A percentile compares a stretch with the other conserved stretches of the same genome.
Evolutionary conservation across 2,888 invertebrate species (phyloP).

Genomic region (Melolontha melolontha): DNA sequence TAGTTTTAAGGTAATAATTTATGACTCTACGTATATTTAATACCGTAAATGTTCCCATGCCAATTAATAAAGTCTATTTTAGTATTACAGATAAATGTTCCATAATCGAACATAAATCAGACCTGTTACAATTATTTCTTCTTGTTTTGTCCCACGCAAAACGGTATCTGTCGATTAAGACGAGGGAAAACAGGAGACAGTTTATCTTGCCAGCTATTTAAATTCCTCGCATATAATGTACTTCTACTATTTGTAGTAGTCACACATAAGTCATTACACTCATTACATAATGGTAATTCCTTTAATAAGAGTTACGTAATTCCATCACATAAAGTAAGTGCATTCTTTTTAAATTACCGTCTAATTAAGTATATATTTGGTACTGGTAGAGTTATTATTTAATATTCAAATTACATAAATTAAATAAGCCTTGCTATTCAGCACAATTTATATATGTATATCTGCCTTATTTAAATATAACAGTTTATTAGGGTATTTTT

Average conservation of each 20-base stretch:
- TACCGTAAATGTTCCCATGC: conserved; percentile 20
- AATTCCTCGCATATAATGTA: conserved; percentile 12
- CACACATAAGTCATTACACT: conserved; percentile 3
- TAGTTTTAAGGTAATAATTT: conserved; percentile 4
- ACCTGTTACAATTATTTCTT: conserved; percentile 19
- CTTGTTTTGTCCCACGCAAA: conserved; percentile 27
- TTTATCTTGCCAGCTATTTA: conserved; percentile 8
- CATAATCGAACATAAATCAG: conserved; percentile 22
- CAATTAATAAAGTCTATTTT: conserved; percentile 27
- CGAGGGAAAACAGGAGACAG: conserved; percentile 15
- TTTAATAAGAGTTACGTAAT: conserved; percentile 13
- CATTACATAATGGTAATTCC: conserved; percentile 14
- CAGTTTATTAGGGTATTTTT: too few species aligned
- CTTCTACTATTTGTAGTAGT: not conserved
- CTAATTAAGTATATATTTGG: too few species aligned
- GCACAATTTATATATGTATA: too few species aligned
- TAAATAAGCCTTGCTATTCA: too few species aligned
- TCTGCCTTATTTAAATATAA: too few species aligned
- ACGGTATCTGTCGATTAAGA: not conserved
- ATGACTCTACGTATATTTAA: not conserved
- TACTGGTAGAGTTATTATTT: too few species aligned
- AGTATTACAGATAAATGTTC: conserved; percentile 13
- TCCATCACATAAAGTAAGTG: not conserved
- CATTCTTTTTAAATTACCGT: too few species aligned
- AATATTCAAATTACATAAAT: too few species aligned